Evolutionary conservation across 2,888 invertebrate species (phyloP).

Genomic region (Podabrus alpinus): DNA sequence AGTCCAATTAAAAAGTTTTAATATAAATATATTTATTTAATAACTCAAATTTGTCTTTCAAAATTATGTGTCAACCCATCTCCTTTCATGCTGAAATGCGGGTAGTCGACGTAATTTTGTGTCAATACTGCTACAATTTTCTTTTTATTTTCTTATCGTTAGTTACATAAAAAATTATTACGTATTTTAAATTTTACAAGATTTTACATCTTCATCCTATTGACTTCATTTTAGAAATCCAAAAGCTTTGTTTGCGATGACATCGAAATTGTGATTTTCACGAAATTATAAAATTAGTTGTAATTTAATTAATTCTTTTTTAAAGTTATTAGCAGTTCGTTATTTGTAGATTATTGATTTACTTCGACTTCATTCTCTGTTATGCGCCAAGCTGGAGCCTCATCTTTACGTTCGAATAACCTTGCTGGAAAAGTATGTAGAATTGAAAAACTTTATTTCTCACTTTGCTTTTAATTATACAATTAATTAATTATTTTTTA

Average conservation of each 20-base stretch:
- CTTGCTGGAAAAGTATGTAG: not conserved
- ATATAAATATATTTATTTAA: not conserved
- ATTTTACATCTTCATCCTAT: not conserved
- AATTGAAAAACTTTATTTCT: not conserved
- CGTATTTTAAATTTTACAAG: not conserved
- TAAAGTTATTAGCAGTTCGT: not conserved
- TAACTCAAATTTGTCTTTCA: conserved; percentile 1
- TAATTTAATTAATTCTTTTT: not conserved
- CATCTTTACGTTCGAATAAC: not conserved
- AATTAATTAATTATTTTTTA: not conserved
- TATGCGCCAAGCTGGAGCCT: not conserved
- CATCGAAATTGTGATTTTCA: not conserved
- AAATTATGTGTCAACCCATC: not conserved
- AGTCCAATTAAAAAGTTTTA: not conserved
- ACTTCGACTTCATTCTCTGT: not conserved
- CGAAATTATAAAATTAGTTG: not conserved
- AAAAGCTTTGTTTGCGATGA: not conserved
- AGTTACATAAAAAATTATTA: not conserved
- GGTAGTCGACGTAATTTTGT: not conserved
- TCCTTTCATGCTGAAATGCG: conserved; percentile 3
- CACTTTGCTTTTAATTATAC: not conserved
- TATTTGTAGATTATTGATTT: not conserved
- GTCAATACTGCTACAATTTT: not conserved
- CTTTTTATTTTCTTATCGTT: conserved; percentile 2
- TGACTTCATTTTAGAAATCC: not conserved